These are phyloP conservation scores for Cromileptes altivelis DNA, from an alignment of 2,113 vertebrate species.

Conservation along the genomic window DNA sequence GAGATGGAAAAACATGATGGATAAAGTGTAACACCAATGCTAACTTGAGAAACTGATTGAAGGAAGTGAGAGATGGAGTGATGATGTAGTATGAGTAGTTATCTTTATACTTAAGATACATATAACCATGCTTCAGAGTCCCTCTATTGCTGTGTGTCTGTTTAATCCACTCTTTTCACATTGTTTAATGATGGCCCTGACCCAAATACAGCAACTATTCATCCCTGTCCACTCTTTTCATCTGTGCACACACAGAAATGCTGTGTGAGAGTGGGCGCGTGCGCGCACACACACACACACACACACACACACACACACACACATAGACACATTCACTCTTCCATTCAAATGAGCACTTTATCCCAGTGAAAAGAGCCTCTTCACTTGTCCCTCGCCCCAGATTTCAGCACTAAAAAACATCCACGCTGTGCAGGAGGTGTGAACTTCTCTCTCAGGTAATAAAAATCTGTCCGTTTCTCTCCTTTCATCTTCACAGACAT, in stretches of 20 bases:
- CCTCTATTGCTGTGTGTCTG: slow-evolving; percentile 11
- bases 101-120: slow-evolving; percentile 24
- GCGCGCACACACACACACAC: too few relatives aligned
- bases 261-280: neutral
- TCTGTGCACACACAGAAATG: slow-evolving; percentile 37
- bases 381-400: slow-evolving; percentile 63
- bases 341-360: slow-evolving; percentile 76
- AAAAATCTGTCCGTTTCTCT: slow-evolving; percentile 36
- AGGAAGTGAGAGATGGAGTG: neutral
- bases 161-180: slow-evolving; percentile 43
- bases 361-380: slow-evolving; percentile 67
- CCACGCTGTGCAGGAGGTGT: slow-evolving; percentile 40
- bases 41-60: neutral
- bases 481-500: slow-evolving; percentile 41
- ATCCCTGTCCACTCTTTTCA: slow-evolving; percentile 59
- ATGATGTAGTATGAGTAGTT: slow-evolving; percentile 4
- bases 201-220: slow-evolving; percentile 73
- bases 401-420: slow-evolving; percentile 55
- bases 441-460: slow-evolving; percentile 56
- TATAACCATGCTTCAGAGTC: slow-evolving; percentile 23
- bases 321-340: slow-evolving; percentile 48
- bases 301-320: slow-evolving; percentile 14
- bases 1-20: neutral
- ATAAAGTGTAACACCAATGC: slow-evolving; percentile 10
- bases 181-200: slow-evolving; percentile 64